Base-by-base conservation (phyloP, 2,113 vertebrate genomes). In the Triplophysa tibetana region DNA sequence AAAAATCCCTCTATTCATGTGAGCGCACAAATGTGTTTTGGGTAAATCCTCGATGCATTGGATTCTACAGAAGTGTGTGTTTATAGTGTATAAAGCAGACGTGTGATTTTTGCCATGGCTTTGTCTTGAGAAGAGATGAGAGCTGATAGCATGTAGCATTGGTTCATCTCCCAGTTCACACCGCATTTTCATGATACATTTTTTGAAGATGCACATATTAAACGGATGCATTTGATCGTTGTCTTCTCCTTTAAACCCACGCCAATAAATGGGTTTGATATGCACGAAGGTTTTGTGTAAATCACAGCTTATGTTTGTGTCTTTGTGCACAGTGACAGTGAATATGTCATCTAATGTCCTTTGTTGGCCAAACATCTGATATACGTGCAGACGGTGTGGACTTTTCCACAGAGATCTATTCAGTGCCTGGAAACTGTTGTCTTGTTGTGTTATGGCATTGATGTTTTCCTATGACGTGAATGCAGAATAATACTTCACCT, bases 41-140 rank as follows among this genome's bases (percentile, higher is more conserved):
- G 17, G 14, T 24, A 26, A 24, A 74, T 10, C n/a, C 5, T 16
- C 38, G 7, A 45, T 29, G 38, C 41, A 19, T 75, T 75, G 16
- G 38, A 75, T 63, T 5, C 29, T 10, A 45, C n/a, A 58, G 19
- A 19, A 58, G 54, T 58, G 19, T n/a, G 41, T 19, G 41, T 65
- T 23, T 65, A n/a, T 13, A 77, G 21, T 23, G 24, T 16, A 21
- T 65, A 54, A 60, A 72, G 66, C 13, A 63, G 67, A 70, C 33
- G 78, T 72, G 67, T 66, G 60, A 70, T 26, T 52, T 65, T 16
- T 45, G 54, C 48, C n/a, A 26, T 19, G 8, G 54, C 66, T 83
- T 68, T 62, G 52, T 78, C 78, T 73, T 13, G 33, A 56, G 38
- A 43, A 67, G 45, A 54, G 62, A 11, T 45, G 56, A 24, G 56